These are phyloP conservation scores for Orchesella cincta DNA, from an alignment of 1,140 invertebrate species.

Conservation along the genomic window DNA sequence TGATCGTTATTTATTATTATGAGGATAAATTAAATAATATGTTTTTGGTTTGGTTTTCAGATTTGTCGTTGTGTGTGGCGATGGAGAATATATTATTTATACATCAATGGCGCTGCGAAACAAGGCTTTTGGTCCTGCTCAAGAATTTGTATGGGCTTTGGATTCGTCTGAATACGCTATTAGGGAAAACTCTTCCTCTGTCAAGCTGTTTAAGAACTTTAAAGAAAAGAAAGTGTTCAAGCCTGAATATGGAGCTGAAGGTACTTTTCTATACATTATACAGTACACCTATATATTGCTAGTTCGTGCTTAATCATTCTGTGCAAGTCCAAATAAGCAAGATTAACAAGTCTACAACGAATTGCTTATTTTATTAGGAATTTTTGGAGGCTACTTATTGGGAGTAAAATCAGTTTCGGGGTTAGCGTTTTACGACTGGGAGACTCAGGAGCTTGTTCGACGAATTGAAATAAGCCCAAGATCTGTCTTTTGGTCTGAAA, in stretches of 20 bases:
- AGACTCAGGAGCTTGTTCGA: slow-evolving; percentile 84
- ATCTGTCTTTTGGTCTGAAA: slow-evolving; percentile 96
- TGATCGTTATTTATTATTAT: background rate
- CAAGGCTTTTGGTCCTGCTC: slow-evolving; percentile 96
- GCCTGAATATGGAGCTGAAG: slow-evolving; percentile 92
- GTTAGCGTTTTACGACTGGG: slow-evolving; percentile 97
- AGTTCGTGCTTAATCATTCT: background rate
- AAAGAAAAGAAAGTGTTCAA: slow-evolving; percentile 95
- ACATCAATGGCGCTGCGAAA: slow-evolving; percentile 98
- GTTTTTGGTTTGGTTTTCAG: slow-evolving; percentile 56
- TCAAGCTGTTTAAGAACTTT: slow-evolving; percentile 98
- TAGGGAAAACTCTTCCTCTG: slow-evolving; percentile 82
- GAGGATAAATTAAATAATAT: background rate
- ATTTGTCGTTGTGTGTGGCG: slow-evolving; percentile 98
- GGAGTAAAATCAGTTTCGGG: slow-evolving; percentile 92
- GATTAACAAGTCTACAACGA: background rate
- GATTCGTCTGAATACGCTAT: slow-evolving; percentile 94
- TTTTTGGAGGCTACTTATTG: slow-evolving; percentile 92
- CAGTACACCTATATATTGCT: background rate
- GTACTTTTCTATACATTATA: slow-evolving; percentile 55
- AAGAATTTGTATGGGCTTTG: slow-evolving; percentile 98
- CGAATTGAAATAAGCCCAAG: slow-evolving; percentile 95
- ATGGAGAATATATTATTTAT: slow-evolving; percentile 99
- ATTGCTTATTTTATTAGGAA: slow-evolving; percentile 63
- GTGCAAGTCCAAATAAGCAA: background rate